These are phyloP conservation scores for Falco berigora DNA, from an alignment of 2,797 vertebrate species.

Conservation along the genomic window DNA sequence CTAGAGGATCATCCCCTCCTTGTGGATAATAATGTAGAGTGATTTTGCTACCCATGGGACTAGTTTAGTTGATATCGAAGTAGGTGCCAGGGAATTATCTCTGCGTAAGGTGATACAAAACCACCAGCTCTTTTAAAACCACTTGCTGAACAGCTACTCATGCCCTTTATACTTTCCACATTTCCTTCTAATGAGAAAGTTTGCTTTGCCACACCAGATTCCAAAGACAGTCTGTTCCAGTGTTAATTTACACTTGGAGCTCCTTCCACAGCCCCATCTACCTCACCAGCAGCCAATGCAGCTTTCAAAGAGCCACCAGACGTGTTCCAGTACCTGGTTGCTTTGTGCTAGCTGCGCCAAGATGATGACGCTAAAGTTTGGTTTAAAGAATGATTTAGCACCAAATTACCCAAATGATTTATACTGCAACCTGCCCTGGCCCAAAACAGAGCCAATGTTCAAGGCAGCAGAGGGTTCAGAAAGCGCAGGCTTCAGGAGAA, in stretches of 20 bases:
- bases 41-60: not conserved
- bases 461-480: not conserved
- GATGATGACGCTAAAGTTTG: not conserved
- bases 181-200: not conserved
- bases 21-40: fast-evolving
- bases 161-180: not conserved
- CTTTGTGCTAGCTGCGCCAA: not conserved
- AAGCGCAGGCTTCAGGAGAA: not conserved
- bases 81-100: not conserved
- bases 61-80: not conserved
- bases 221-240: not conserved
- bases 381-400: not conserved
- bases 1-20: not conserved
- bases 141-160: not conserved
- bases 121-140: not conserved
- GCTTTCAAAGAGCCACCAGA: not conserved
- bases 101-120: not conserved
- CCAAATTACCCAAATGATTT: not conserved
- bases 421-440: not conserved
- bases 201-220: not conserved
- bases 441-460: not conserved
- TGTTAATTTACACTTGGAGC: not conserved
- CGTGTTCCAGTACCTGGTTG: not conserved
- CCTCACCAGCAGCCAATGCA: not conserved
- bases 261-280: not conserved